Conservation (phyloP, 2,797 vertebrate species). For the Artibeus lituratus region DNA sequence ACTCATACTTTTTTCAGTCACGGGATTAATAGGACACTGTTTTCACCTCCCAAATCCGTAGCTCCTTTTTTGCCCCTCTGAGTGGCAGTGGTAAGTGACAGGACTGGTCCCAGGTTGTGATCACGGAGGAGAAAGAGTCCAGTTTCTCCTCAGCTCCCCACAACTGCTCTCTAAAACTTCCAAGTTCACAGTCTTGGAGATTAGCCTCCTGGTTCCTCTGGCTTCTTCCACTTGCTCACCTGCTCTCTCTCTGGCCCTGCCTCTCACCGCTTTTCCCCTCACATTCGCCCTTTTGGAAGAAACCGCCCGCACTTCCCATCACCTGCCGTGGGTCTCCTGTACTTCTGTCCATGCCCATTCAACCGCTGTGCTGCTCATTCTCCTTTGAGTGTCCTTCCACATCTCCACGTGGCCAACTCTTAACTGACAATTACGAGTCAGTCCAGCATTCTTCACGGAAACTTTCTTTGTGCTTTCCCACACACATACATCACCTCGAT, state of each 20-base stretch:
- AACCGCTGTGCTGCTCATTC: not conserved
- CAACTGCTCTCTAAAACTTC: not conserved
- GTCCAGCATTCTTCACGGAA: not conserved
- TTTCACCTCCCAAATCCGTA: not conserved
- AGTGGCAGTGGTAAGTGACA: not conserved
- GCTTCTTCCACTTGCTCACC: not conserved
- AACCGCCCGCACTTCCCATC: not conserved
- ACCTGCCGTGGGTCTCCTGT: not conserved
- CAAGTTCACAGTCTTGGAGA: not conserved
- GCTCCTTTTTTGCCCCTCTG: not conserved
- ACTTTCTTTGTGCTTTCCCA: not conserved
- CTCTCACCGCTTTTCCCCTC: not conserved
- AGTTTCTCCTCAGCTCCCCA: not conserved
- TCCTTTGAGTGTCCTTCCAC: not conserved
- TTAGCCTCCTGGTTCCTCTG: not conserved
- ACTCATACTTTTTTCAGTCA: not conserved
- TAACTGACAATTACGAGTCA: not conserved
- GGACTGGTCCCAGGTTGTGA: not conserved
- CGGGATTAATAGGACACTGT: not conserved
- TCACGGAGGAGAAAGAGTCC: not conserved
- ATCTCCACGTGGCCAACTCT: not conserved
- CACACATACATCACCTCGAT: not conserved
- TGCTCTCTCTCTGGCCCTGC: not conserved
- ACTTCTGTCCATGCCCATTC: not conserved
- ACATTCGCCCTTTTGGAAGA: not conserved